Percentiles rank a stretch among this genome's conserved stretches.
Evolutionary conservation across 1,140 invertebrate genomes (phyloP).

Genomic region (Drosophila ananassae): DNA sequence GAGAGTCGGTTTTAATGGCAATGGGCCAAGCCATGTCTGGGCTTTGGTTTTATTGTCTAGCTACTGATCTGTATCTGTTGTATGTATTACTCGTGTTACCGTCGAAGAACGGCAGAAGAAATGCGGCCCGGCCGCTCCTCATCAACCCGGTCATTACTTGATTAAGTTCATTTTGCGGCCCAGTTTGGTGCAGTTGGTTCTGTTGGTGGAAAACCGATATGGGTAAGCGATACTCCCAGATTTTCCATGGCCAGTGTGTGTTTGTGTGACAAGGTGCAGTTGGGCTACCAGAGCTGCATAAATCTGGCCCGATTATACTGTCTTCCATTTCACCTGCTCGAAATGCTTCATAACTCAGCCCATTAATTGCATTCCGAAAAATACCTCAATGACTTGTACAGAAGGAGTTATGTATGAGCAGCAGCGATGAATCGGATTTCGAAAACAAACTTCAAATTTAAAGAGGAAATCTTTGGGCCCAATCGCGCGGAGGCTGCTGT

Average conservation of each 20-base stretch:
- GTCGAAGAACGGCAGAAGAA: constrained; percentile 47
- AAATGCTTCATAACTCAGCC: constrained; percentile 54
- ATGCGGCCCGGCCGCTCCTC: constrained; percentile 57
- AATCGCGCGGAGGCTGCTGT: constrained; percentile 46
- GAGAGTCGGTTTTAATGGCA: constrained; percentile 62
- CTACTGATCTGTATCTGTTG: constrained; percentile 78
- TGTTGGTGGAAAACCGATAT: constrained; percentile 56
- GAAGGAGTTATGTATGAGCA: constrained; percentile 51
- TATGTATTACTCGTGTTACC: constrained; percentile 72
- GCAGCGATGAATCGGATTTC: constrained; percentile 47
- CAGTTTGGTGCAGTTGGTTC: constrained; percentile 36
- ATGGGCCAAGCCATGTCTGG: constrained; percentile 49
- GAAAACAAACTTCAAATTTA: constrained; percentile 15
- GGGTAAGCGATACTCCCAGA: constrained; percentile 49
- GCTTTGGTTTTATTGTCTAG: constrained; percentile 72
- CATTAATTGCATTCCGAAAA: constrained; percentile 62
- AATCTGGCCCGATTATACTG: constrained; percentile 53
- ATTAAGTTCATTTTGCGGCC: constrained; percentile 77
- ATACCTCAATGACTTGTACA: constrained; percentile 30
- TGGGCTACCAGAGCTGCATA: constrained; percentile 48
- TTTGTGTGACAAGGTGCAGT: constrained; percentile 58
- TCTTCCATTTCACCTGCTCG: constrained; percentile 64
- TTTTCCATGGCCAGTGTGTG: constrained; percentile 35
- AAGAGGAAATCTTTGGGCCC: constrained; percentile 35
- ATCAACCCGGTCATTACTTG: constrained; percentile 77